Percentiles rank a stretch among this genome's conserved stretches.
Evolutionary conservation across 2,797 vertebrate genomes (phyloP).

Genomic region (Oreortyx pictus): DNA sequence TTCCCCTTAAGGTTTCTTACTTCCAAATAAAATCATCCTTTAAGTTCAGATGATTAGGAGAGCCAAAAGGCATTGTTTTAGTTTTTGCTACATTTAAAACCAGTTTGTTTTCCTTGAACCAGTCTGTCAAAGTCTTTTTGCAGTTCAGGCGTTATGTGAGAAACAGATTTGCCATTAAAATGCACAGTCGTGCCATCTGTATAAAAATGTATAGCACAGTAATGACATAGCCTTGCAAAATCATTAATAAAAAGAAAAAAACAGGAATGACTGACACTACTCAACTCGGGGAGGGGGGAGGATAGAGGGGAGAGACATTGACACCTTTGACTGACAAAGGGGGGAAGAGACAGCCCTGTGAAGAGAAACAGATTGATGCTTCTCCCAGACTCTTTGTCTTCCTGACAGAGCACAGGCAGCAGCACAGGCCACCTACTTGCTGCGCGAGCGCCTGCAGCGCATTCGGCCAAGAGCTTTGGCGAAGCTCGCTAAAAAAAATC

Average conservation of each 20-base stretch:
- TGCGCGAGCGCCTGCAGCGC: slow-evolving; percentile 53
- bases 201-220: slow-evolving; percentile 85
- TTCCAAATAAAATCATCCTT: slow-evolving; percentile 79
- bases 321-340: slow-evolving; percentile 79
- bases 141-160: slow-evolving; percentile 87
- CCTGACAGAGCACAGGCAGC: slow-evolving; percentile 76
- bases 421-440: slow-evolving; percentile 75
- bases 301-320: slow-evolving; percentile 77
- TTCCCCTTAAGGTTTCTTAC: slow-evolving; percentile 67
- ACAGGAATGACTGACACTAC: slow-evolving; percentile 84
- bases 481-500: slow-evolving; percentile 54
- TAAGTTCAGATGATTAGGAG: slow-evolving; percentile 81
- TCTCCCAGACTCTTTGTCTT: slow-evolving; percentile 78
- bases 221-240: slow-evolving; percentile 85
- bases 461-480: slow-evolving; percentile 68
- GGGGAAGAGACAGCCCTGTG: slow-evolving; percentile 81
- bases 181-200: slow-evolving; percentile 88
- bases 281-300: slow-evolving; percentile 76
- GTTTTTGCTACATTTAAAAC: slow-evolving; percentile 87
- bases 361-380: slow-evolving; percentile 83
- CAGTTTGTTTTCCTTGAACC: slow-evolving; percentile 88
- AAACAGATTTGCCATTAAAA: slow-evolving; percentile 89
- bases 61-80: slow-evolving; percentile 88
- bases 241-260: slow-evolving; percentile 86
- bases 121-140: slow-evolving; percentile 88